phyloP scores from a whole-genome alignment of 2,113 vertebrate species.

The Megaptera novaeangliae region DNA sequence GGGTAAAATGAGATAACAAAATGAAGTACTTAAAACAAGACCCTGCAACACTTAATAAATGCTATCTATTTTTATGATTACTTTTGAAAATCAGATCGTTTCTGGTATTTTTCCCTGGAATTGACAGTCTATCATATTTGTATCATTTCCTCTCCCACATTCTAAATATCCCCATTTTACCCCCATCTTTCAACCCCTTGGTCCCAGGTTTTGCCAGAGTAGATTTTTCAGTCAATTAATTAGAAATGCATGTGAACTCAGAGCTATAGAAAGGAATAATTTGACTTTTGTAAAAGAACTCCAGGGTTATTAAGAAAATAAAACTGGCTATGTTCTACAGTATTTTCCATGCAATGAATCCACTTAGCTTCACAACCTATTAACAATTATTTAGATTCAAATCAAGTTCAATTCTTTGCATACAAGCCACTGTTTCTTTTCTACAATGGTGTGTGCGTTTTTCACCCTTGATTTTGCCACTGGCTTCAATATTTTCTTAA shows the following conservation, averaged over 20 bases:
- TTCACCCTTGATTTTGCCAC: neutral
- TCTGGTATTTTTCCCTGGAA: neutral
- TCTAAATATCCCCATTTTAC: neutral
- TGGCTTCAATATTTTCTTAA: neutral
- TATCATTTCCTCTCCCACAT: neutral
- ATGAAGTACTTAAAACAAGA: neutral
- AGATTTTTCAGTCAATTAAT: neutral
- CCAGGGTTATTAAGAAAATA: neutral
- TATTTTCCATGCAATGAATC: neutral
- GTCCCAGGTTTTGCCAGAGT: neutral
- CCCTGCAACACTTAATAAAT: neutral
- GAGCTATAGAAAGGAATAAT: neutral
- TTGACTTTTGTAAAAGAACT: neutral
- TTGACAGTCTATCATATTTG: neutral
- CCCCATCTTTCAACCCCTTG: neutral
- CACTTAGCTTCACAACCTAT: neutral
- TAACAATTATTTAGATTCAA: neutral
- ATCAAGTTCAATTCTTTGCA: neutral
- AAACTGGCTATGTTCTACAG: neutral
- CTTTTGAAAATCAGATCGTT: neutral
- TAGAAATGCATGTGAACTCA: neutral
- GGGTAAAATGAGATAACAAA: neutral
- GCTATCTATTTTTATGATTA: neutral
- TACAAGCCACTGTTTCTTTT: neutral
- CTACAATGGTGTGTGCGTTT: neutral